These are phyloP conservation scores for Drosophila kambysellisi DNA, from an alignment of 2,888 invertebrate genomes.

Conservation along the genomic window DNA sequence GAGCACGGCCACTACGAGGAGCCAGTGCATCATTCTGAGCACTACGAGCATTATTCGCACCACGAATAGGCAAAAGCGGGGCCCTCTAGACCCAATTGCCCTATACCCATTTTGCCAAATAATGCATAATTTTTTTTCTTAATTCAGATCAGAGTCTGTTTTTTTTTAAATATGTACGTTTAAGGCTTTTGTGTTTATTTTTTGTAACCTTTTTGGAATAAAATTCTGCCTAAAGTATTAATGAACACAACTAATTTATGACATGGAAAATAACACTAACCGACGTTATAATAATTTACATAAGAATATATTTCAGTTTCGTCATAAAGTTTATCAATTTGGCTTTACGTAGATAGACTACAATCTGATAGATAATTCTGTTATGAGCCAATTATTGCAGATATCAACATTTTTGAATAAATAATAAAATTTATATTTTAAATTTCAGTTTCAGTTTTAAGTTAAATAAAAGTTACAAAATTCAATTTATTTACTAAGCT, in stretches of 20 bases:
- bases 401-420: not conserved
- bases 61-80: constrained; percentile 54
- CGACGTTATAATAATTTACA: no score
- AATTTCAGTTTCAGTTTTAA: not conserved
- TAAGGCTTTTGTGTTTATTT: constrained; percentile 48
- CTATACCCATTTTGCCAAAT: constrained; percentile 48
- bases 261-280: not conserved
- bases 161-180: constrained; percentile 12
- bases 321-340: no score
- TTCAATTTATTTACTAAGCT: not conserved
- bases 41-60: constrained; percentile 83
- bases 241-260: constrained; percentile 5
- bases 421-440: not conserved
- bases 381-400: not conserved
- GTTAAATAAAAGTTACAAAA: not conserved
- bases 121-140: constrained; percentile 36
- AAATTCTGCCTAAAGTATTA: constrained; percentile 53
- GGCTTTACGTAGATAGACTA: not conserved
- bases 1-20: constrained; percentile 82
- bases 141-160: constrained; percentile 6
- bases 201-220: constrained; percentile 39
- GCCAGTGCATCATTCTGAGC: constrained; percentile 80
- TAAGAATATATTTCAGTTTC: not conserved
- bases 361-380: not conserved
- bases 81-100: constrained; percentile 11